These are phyloP conservation scores for Nasonia vitripennis DNA, from an alignment of 1,140 invertebrate species.

Conservation along the genomic window DNA sequence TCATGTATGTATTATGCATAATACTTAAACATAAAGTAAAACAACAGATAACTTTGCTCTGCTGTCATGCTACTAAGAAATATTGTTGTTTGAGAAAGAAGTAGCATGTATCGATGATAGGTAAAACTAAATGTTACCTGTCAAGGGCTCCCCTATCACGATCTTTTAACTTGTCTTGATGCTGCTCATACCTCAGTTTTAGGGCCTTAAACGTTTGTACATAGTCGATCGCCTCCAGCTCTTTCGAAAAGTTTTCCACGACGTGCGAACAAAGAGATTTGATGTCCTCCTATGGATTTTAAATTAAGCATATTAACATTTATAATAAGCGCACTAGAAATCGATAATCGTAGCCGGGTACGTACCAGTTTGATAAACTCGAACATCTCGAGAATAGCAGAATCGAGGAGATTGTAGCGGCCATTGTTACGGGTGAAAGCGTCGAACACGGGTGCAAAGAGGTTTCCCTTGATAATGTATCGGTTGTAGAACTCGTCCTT, in stretches of 20 bases:
- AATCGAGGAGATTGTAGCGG: constrained; percentile 98
- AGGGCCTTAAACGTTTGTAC: constrained; percentile 97
- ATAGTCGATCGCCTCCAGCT: constrained; percentile 95
- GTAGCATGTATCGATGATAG: not conserved
- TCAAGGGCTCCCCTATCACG: constrained; percentile 85
- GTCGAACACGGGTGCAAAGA: constrained; percentile 97
- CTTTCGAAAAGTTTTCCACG: constrained; percentile 95
- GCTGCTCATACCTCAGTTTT: constrained; percentile 94
- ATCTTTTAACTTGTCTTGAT: constrained; percentile 93
- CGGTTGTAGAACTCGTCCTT: constrained; percentile 99
- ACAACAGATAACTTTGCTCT: not conserved
- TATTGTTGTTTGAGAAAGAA: not conserved
- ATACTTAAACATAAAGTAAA: not conserved
- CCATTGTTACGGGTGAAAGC: constrained; percentile 97
- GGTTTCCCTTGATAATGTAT: constrained; percentile 96
- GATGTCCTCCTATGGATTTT: constrained; percentile 88
- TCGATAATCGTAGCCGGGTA: constrained; percentile 5
- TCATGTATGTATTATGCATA: not conserved
- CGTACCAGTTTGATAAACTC: constrained; percentile 95
- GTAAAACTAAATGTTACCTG: constrained; percentile 74
- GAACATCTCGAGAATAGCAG: constrained; percentile 99
- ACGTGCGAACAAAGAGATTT: constrained; percentile 96
- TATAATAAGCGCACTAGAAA: not conserved
- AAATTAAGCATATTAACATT: not conserved
- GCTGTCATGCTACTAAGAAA: not conserved